phyloP scores from a whole-genome alignment of 1,140 invertebrate genomes.

The Anastrepha obliqua region DNA sequence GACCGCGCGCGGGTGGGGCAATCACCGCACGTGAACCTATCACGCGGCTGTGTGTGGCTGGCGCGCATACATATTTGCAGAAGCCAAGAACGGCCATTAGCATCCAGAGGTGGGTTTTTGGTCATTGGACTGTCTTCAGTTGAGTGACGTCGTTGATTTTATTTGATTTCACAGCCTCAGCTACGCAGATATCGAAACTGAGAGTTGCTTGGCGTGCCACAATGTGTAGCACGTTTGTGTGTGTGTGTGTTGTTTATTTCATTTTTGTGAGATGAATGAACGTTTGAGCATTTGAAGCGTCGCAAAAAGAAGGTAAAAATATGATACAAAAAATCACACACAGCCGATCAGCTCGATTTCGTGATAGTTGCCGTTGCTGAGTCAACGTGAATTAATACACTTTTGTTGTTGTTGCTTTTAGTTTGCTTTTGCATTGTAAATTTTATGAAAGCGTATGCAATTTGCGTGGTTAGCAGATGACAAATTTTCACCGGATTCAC shows the following conservation, averaged over 20 bases:
- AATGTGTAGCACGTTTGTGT: neutral
- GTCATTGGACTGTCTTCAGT: constrained; percentile 40
- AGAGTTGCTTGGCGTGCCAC: constrained; percentile 7
- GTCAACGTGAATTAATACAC: neutral
- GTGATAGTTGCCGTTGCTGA: neutral
- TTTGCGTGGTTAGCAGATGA: constrained; percentile 10
- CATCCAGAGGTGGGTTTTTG: neutral
- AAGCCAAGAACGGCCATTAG: constrained; percentile 25
- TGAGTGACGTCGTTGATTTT: constrained; percentile 12
- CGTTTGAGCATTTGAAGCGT: neutral
- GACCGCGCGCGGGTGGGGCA: constrained; percentile 29
- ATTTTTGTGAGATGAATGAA: constrained; percentile 21
- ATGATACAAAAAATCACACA: neutral
- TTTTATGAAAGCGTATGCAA: constrained; percentile 52
- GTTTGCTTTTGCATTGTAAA: constrained; percentile 33
- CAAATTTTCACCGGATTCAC: constrained; percentile 50
- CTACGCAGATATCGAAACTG: neutral
- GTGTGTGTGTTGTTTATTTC: neutral
- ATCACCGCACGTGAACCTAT: constrained; percentile 40
- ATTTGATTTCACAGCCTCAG: neutral
- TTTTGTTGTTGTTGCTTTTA: neutral
- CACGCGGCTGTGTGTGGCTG: neutral
- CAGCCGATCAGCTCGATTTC: neutral
- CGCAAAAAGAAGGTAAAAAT: neutral
- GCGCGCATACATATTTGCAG: neutral